Conservation (phyloP, 2,113 vertebrate species). For the Microcebus lehilahytsara region DNA sequence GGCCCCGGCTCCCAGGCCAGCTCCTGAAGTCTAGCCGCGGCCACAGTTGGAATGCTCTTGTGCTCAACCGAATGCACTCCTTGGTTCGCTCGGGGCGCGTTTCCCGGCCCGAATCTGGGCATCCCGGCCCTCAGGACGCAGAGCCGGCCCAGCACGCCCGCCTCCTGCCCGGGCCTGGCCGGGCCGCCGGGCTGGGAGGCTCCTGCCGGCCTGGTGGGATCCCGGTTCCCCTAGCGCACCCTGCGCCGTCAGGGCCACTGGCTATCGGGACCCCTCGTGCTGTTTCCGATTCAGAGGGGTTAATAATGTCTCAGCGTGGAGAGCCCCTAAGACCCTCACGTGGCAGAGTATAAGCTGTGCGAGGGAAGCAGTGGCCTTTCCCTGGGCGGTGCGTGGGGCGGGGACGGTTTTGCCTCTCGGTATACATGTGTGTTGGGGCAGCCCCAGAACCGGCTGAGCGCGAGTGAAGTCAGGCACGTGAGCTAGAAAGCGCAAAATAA, state of each 20-base stretch:
- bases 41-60: background rate
- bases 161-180: no score
- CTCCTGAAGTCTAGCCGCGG: background rate
- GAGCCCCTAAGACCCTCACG: background rate
- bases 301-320: background rate
- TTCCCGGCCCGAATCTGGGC: background rate
- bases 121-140: background rate
- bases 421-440: fast-evolving
- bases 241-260: background rate
- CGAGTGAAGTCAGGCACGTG: background rate
- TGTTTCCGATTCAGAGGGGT: background rate
- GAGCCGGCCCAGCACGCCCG: no score
- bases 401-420: background rate
- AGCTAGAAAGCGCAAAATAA: background rate
- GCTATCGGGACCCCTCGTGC: background rate
- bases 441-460: background rate
- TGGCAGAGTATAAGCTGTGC: background rate
- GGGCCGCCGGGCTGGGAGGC: fast-evolving
- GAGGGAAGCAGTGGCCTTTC: background rate
- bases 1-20: background rate
- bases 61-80: background rate
- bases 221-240: fast-evolving
- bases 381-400: fast-evolving
- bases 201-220: fast-evolving
- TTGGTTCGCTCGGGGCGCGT: background rate